Percentiles rank a stretch among this genome's conserved stretches.
These are phyloP conservation scores for Poeciliopsis prolifica DNA, from an alignment of 2,113 vertebrate genomes.

Conservation along the genomic window DNA sequence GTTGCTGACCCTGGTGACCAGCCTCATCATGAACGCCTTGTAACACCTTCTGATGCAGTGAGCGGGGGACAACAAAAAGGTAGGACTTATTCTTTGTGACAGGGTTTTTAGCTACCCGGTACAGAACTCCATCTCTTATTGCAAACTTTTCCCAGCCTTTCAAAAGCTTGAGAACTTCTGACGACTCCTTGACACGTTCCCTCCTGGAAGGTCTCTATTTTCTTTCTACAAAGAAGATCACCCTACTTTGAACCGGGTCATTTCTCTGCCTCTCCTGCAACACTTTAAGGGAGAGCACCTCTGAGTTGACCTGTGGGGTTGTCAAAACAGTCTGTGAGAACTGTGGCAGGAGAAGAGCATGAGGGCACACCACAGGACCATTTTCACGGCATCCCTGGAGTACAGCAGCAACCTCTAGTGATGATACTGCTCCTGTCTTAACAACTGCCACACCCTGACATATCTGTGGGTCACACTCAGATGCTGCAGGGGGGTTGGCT, in stretches of 20 bases:
- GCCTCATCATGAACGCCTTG: neutral
- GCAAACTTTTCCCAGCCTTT: neutral
- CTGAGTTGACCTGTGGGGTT: neutral
- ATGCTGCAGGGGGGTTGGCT: neutral
- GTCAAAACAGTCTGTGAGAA: neutral
- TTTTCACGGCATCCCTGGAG: neutral
- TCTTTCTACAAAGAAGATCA: slow-evolving; percentile 1
- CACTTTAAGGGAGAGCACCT: neutral
- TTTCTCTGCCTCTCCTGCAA: neutral
- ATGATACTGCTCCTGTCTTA: neutral
- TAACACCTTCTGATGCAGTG: neutral
- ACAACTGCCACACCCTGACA: neutral
- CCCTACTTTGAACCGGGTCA: neutral
- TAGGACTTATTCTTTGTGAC: neutral
- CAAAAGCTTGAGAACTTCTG: neutral
- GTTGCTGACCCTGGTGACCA: neutral
- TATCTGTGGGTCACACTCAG: too few species aligned
- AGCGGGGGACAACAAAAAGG: neutral
- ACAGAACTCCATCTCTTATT: neutral
- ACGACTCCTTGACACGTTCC: neutral
- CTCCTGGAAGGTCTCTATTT: neutral
- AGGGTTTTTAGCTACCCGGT: neutral
- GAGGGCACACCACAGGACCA: neutral
- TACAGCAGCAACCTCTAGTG: neutral
- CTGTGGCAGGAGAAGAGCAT: neutral